These are phyloP conservation scores for Pimpla rufipes DNA, from an alignment of 2,888 invertebrate species.

Conservation along the genomic window DNA sequence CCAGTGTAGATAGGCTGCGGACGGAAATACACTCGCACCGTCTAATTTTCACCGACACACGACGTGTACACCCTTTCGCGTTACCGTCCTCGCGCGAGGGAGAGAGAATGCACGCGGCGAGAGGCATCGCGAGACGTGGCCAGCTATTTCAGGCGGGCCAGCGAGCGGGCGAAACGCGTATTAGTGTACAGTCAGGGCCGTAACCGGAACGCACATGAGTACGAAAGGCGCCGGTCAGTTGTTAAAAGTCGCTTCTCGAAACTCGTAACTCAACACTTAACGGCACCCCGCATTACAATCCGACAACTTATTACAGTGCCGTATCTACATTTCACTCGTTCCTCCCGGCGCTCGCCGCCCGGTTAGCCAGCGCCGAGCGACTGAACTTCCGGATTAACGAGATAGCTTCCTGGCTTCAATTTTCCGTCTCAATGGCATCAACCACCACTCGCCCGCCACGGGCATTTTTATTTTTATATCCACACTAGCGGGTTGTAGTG, in stretches of 20 bases:
- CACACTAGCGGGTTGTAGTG: too few relatives aligned
- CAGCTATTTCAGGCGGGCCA: slow-evolving; percentile 83
- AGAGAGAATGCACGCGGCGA: slow-evolving; percentile 73
- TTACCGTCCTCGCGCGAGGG: slow-evolving; percentile 24
- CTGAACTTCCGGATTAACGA: slow-evolving; percentile 22
- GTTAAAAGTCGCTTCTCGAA: slow-evolving; percentile 49
- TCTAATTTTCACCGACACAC: slow-evolving; percentile 78
- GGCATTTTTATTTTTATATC: background rate
- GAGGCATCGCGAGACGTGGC: slow-evolving; percentile 75
- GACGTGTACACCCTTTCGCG: slow-evolving; percentile 45
- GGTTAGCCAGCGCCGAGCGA: background rate
- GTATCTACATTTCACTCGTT: background rate
- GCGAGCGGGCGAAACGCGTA: slow-evolving; percentile 72
- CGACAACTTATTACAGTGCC: background rate
- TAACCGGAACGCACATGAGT: slow-evolving; percentile 33
- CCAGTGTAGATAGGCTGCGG: slow-evolving; percentile 75
- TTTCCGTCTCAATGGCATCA: background rate
- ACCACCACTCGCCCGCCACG: background rate
- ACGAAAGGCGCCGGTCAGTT: slow-evolving; percentile 58
- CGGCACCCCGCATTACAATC: background rate
- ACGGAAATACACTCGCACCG: slow-evolving; percentile 81
- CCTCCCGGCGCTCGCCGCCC: background rate
- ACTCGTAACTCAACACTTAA: slow-evolving; percentile 6
- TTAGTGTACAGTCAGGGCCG: slow-evolving; percentile 76
- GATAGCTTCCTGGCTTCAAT: slow-evolving; percentile 6